Evolutionary conservation across 2,888 invertebrate genomes (phyloP).

Genomic region (Drosophila paranaensis): DNA sequence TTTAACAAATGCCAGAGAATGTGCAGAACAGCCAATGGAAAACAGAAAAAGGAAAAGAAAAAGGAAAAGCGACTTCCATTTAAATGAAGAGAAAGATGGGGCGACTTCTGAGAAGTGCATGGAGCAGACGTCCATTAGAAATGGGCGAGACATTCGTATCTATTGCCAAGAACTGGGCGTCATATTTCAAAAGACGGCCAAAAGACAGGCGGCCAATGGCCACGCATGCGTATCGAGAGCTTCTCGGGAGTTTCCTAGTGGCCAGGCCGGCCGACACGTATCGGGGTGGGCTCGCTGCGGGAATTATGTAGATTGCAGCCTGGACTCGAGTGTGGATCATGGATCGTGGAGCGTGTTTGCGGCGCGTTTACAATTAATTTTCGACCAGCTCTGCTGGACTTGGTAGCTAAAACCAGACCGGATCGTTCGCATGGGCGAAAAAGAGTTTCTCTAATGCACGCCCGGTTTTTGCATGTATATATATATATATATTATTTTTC

Average conservation of each 20-base stretch:
- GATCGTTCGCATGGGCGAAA: conserved; percentile 27
- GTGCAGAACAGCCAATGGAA: conserved; percentile 43
- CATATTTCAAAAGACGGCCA: conserved; percentile 69
- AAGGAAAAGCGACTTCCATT: conserved; percentile 28
- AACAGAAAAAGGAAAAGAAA: conserved; percentile 21
- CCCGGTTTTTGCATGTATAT: conserved; percentile 52
- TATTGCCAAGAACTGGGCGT: conserved; percentile 59
- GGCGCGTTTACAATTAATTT: conserved; percentile 70
- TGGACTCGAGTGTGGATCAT: conserved; percentile 21
- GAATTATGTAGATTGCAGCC: conserved; percentile 56
- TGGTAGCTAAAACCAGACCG: conserved; percentile 41
- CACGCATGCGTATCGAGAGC: conserved; percentile 37
- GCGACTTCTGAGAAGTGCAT: conserved; percentile 46
- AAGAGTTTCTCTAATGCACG: conserved; percentile 67
- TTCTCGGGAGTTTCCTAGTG: conserved; percentile 12
- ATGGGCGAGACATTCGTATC: conserved; percentile 56
- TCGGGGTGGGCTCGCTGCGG: conserved; percentile 41
- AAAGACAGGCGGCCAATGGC: conserved; percentile 13
- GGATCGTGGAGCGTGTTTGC: conserved; percentile 45
- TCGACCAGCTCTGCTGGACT: conserved; percentile 33
- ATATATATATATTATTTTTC: conserved; percentile 13
- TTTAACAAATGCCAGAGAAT: conserved; percentile 38
- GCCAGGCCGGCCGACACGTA: conserved; percentile 3
- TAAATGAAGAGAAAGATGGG: neutral
- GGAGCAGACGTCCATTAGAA: conserved; percentile 32